These are phyloP conservation scores for Coelopa pilipes DNA, from an alignment of 2,888 invertebrate genomes.

Conservation along the genomic window DNA sequence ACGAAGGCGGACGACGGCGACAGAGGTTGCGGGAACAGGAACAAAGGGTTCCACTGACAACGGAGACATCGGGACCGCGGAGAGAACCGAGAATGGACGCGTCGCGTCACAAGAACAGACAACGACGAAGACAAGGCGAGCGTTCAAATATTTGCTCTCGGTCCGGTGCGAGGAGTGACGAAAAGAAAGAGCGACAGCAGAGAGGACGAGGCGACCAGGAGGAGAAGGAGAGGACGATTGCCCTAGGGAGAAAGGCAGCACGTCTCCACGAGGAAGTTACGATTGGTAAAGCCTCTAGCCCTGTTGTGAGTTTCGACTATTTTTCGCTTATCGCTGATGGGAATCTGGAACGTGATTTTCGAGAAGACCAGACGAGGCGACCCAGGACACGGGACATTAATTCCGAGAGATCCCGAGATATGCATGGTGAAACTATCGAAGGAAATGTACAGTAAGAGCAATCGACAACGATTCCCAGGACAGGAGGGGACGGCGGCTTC, in stretches of 20 bases:
- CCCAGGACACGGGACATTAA: neutral
- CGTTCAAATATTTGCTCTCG: neutral
- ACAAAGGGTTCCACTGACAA: too few relatives aligned
- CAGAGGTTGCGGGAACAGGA: too few relatives aligned
- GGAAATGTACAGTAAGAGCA: neutral
- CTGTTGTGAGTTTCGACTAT: constrained; percentile 4
- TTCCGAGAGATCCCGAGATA: neutral
- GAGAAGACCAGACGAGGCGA: neutral
- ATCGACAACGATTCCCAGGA: too few relatives aligned
- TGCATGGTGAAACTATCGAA: neutral
- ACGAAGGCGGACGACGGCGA: neutral
- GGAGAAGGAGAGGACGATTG: neutral
- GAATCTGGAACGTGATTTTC: constrained; percentile 31
- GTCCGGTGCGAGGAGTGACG: neutral
- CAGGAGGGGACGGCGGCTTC: too few relatives aligned
- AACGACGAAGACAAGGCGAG: neutral
- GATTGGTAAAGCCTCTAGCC: neutral
- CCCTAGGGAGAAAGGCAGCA: constrained; percentile 21
- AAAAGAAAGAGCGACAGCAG: too few relatives aligned
- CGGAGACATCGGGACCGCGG: too few relatives aligned
- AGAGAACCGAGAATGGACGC: too few relatives aligned
- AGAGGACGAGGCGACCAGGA: too few relatives aligned
- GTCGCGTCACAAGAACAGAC: neutral
- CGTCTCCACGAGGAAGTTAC: constrained; percentile 7
- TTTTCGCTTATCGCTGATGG: constrained; percentile 18